phyloP scores from a whole-genome alignment of 1,140 invertebrate genomes.

The Drosophila nikananu region DNA sequence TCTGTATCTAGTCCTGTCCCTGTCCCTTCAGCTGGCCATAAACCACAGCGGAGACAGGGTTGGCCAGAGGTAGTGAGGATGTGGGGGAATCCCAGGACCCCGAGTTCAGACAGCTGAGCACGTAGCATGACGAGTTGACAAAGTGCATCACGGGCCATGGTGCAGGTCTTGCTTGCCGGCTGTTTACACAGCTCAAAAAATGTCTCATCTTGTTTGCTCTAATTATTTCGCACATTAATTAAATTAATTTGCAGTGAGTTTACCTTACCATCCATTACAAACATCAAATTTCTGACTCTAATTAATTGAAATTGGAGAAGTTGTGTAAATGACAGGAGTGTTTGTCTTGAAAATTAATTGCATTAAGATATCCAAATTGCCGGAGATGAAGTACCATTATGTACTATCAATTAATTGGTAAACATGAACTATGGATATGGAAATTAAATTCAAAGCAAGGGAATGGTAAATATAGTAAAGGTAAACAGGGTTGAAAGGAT shows the following conservation, averaged over 20 bases:
- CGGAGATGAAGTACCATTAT: not conserved
- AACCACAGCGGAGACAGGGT: slow-evolving; percentile 27
- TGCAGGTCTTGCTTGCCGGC: slow-evolving; percentile 16
- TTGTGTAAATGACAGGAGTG: slow-evolving; percentile 11
- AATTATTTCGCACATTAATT: slow-evolving; percentile 34
- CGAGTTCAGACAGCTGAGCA: slow-evolving; percentile 63
- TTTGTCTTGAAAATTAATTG: slow-evolving; percentile 14
- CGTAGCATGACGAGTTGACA: slow-evolving; percentile 81
- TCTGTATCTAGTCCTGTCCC: not conserved
- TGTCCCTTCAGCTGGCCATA: slow-evolving; percentile 45
- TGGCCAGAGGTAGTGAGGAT: not conserved
- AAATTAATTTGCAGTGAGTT: slow-evolving; percentile 33
- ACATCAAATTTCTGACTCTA: slow-evolving; percentile 12
- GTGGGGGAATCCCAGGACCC: slow-evolving; percentile 24
- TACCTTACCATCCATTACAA: not conserved
- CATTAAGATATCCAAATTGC: slow-evolving; percentile 2
- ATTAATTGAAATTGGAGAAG: slow-evolving; percentile 34
- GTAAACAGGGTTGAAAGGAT: not conserved
- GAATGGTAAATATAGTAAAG: not conserved
- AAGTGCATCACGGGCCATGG: slow-evolving; percentile 65
- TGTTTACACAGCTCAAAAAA: slow-evolving; percentile 58
- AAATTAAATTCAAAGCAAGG: not conserved
- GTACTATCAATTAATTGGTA: slow-evolving; percentile 3
- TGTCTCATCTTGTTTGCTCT: slow-evolving; percentile 7
- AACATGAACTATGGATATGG: not conserved